Evolutionary conservation across 1,140 invertebrate species (phyloP).

Genomic region (Pantala flavescens): DNA sequence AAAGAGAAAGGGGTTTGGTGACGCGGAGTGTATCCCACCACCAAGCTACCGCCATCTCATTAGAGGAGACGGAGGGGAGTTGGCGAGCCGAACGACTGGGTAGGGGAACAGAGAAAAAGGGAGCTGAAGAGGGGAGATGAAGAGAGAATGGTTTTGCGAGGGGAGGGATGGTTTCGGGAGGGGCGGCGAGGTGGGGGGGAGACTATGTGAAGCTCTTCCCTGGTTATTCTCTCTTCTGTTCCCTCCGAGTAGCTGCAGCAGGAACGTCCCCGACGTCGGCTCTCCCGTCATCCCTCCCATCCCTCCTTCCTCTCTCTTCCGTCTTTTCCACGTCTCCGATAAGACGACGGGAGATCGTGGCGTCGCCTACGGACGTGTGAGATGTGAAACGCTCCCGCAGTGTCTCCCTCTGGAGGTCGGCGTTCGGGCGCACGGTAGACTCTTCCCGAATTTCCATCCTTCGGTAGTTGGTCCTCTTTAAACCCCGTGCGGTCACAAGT

Average conservation of each 20-base stretch:
- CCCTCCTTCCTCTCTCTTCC: neutral
- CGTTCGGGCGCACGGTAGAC: neutral
- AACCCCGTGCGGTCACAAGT: too few species aligned
- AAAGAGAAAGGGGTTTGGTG: neutral
- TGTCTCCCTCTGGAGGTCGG: neutral
- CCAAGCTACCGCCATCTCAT: conserved; percentile 3
- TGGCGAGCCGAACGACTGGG: neutral
- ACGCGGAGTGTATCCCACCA: neutral
- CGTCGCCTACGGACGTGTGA: conserved; percentile 1
- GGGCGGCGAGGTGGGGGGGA: neutral
- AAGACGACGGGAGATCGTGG: neutral
- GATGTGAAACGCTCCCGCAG: neutral
- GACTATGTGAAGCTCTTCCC: neutral
- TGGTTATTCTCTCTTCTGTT: neutral
- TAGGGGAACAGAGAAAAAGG: neutral
- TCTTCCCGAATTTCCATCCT: neutral
- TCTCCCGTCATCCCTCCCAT: neutral
- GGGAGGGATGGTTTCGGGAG: neutral
- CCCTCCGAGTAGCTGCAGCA: neutral
- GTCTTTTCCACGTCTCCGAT: neutral
- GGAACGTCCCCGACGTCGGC: neutral
- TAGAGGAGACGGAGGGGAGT: neutral
- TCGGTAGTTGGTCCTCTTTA: too few species aligned
- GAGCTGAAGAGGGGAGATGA: neutral
- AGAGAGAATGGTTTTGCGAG: neutral